Evolutionary conservation across 2,113 vertebrate genomes (phyloP), one percentile per base, ranked within the genome.

Genomic region (Oreocharis arfaki): DNA sequence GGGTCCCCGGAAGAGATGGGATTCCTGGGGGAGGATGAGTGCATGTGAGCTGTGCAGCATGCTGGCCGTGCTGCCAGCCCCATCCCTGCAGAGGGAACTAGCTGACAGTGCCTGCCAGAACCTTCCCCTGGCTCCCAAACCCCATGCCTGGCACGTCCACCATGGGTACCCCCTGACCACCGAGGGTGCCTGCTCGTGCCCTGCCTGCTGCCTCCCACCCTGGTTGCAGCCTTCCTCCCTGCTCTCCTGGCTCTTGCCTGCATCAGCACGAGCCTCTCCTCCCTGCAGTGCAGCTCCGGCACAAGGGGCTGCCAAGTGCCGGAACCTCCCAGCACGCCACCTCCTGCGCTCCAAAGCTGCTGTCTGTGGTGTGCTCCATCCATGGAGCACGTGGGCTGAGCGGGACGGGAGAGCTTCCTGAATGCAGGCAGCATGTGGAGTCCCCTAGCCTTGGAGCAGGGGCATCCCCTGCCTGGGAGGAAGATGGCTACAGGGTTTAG

Each of bases 11-110:
- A 53, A 55, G 56, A 80, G 63, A 11, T 3, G 10, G 53, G 47
- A 18, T 87, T 76, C 70, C 61, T 37, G 1, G 6, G 9, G 44
- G 42, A 83, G 41, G 15, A 28, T 3, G 7, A 42, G 39, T 41
- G 19, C 2, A 3, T 5, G 3, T 50, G 64, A 28, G 35, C 59
- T 53, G 49, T 10, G 10, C 17, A 6, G 41, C 10, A 3, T 76
- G 84, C 71, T 21, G n/a, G n/a, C 67, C 27, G 47, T 10, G 87
- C 76, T 91, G 59, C 37, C 67, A 39, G 65, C n/a, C 65, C 30
- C 1, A 2, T 84, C 74, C 76, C 95, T 95, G 88, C 85, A 94
- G 96, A 94, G 90, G 88, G 86, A 96, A 89, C 90, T 92, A 89
- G 63, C 92, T 92, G 88, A 86, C 73, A 95, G 87, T 18, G 2